These are phyloP conservation scores for Cryptocephalus moraei DNA, from an alignment of 2,888 invertebrate genomes.

Conservation along the genomic window DNA sequence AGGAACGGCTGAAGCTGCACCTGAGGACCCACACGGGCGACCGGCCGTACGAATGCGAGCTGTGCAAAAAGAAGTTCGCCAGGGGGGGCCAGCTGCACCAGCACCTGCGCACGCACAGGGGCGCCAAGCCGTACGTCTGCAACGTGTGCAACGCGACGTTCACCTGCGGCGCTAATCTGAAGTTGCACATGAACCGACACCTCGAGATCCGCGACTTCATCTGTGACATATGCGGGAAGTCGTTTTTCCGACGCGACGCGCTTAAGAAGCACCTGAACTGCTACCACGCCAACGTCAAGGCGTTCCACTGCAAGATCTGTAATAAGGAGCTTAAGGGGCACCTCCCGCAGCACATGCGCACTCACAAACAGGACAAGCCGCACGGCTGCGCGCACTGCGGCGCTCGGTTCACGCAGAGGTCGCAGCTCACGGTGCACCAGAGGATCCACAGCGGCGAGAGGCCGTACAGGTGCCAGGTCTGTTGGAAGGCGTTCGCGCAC, in stretches of 20 bases:
- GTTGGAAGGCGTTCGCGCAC: conserved; percentile 70
- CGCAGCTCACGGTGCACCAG: conserved; percentile 74
- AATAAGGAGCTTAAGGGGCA: conserved; percentile 74
- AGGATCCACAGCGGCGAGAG: conserved; percentile 76
- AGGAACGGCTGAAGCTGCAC: conserved; percentile 65
- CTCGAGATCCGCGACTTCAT: conserved; percentile 64
- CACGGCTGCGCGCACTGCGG: conserved; percentile 72
- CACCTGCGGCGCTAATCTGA: conserved; percentile 53
- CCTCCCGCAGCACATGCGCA: conserved; percentile 71
- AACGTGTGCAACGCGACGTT: conserved; percentile 61
- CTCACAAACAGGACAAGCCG: conserved; percentile 65
- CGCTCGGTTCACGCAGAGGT: conserved; percentile 71
- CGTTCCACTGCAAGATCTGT: conserved; percentile 71
- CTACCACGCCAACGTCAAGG: conserved; percentile 61
- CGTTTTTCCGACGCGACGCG: conserved; percentile 64
- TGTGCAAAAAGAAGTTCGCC: conserved; percentile 57
- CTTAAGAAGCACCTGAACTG: conserved; percentile 67
- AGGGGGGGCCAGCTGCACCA: conserved; percentile 65
- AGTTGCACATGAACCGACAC: conserved; percentile 58
- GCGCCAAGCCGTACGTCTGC: conserved; percentile 62
- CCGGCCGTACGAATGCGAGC: conserved; percentile 53
- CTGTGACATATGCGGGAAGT: conserved; percentile 71
- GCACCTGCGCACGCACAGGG: conserved; percentile 65
- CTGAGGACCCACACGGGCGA: conserved; percentile 62
- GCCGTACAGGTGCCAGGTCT: conserved; percentile 74